Conservation (phyloP, 2,113 vertebrate genomes). For the Mormyrus lacerda region DNA sequence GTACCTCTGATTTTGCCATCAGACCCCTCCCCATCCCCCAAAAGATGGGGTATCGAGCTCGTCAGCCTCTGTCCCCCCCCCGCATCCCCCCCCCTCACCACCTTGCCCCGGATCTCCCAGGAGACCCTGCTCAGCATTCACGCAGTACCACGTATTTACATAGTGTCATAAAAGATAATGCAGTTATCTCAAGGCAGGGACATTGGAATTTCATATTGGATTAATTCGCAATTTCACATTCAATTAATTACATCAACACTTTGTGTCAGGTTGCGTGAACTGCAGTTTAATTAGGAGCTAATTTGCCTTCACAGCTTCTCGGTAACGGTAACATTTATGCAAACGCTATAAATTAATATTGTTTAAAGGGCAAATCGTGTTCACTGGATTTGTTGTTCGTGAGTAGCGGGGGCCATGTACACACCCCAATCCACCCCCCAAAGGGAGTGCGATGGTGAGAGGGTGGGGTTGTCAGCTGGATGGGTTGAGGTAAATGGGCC, state of each 20-base stretch:
- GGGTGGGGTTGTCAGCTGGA: constrained; percentile 22
- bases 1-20: neutral
- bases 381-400: constrained; percentile 53
- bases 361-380: constrained; percentile 51
- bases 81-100: neutral
- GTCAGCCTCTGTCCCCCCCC: constrained; percentile 8
- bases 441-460: constrained; percentile 22
- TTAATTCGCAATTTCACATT: constrained; percentile 62
- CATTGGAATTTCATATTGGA: constrained; percentile 42
- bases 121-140: constrained; percentile 16
- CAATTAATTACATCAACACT: constrained; percentile 62
- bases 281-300: constrained; percentile 58
- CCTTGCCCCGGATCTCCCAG: neutral
- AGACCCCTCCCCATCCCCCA: constrained; percentile 2
- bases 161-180: constrained; percentile 43
- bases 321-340: constrained; percentile 57
- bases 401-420: constrained; percentile 31
- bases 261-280: constrained; percentile 53
- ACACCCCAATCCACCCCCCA: constrained; percentile 16
- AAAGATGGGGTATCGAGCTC: neutral
- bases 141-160: constrained; percentile 41
- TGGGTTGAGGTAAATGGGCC: neutral
- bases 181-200: constrained; percentile 34
- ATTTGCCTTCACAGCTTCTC: constrained; percentile 50
- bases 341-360: constrained; percentile 56